Base-by-base conservation (phyloP, 2,888 invertebrate species). In the Morinoia aosen region DNA sequence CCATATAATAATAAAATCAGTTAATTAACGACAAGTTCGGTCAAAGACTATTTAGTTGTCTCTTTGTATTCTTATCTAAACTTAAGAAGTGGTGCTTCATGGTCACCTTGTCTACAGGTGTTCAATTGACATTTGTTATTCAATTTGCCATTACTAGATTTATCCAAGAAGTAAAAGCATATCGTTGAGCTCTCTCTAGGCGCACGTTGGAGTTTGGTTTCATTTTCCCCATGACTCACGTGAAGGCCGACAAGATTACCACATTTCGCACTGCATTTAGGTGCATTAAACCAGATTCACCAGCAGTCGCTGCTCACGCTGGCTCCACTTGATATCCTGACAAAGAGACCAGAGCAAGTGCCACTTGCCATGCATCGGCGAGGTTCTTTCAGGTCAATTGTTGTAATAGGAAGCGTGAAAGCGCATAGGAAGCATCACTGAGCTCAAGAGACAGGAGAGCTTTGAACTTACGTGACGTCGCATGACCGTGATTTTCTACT, bases 251-350 rank as follows among this genome's bases (percentile, higher is more conserved):
- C 76, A 33, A 76, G 76, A 33, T 76, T 33, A 10, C 76, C 33
- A 10, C 14, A 76, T 25, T 76, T 76, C 76, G 76, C 33, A 33
- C 76, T 3, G 76, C 76, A 25, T 76, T 76, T 76, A 76, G 76
- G 76, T 76, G 76, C 76, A 76, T 76, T 76, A 76, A 76, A 76
- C 76, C 76, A 76, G 76, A 76, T 76, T 76, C 76, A 76, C 76
- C 25, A 25, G 8, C 10, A 33, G 76, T 16, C 33, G 25, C 76
- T 76, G 76, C 76, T 25, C 2, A 33, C 76, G 25, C 25, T 76
- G 33, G 25, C 76, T 76, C 76, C 14, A 76, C 76, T 76, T 76
- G 33, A 76, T 76, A 76, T 33, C 76, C 10, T 33, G 76, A 76
- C 76, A 76, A 76, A 76, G 25, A 76, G 76, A 76, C 76, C 25